Conservation (phyloP, 2,797 vertebrate genomes). For the Xenopus petersii region DNA sequence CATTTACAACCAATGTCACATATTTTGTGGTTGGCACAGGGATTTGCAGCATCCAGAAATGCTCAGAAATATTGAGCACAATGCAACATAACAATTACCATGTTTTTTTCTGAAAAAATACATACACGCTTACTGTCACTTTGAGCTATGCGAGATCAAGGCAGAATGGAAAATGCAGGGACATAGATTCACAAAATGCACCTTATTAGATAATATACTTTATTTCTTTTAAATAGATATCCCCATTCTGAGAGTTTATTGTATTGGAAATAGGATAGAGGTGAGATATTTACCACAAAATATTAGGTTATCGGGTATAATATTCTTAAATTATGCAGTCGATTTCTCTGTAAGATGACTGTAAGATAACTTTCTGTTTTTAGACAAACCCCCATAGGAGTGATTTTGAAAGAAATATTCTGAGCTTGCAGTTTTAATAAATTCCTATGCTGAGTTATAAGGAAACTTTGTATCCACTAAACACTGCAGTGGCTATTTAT, state of each 20-base stretch:
- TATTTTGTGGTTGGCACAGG: too few relatives aligned
- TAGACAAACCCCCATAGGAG: conserved; percentile 34
- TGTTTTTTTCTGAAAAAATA: too few relatives aligned
- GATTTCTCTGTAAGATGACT: conserved; percentile 25
- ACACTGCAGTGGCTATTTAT: conserved; percentile 24
- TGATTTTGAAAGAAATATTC: conserved; percentile 28
- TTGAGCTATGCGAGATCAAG: too few relatives aligned
- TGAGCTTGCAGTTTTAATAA: conserved; percentile 13
- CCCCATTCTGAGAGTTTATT: conserved; percentile 13
- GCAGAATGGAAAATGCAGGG: too few relatives aligned
- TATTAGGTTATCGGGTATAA: conserved; percentile 16
- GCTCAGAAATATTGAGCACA: too few relatives aligned
- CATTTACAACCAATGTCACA: too few relatives aligned
- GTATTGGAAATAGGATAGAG: conserved; percentile 7
- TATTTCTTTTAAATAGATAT: neutral
- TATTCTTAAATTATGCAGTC: conserved; percentile 16
- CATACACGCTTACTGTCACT: too few relatives aligned
- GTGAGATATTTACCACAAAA: conserved; percentile 3
- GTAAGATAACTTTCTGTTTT: conserved; percentile 26
- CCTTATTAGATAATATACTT: too few relatives aligned
- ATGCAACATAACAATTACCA: too few relatives aligned
- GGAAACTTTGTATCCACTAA: conserved; percentile 26
- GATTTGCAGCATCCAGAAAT: too few relatives aligned
- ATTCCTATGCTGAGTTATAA: conserved; percentile 26
- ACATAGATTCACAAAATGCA: too few relatives aligned